Evolutionary conservation across 2,888 invertebrate genomes (phyloP).

Genomic region (Brachyopa scutellaris): DNA sequence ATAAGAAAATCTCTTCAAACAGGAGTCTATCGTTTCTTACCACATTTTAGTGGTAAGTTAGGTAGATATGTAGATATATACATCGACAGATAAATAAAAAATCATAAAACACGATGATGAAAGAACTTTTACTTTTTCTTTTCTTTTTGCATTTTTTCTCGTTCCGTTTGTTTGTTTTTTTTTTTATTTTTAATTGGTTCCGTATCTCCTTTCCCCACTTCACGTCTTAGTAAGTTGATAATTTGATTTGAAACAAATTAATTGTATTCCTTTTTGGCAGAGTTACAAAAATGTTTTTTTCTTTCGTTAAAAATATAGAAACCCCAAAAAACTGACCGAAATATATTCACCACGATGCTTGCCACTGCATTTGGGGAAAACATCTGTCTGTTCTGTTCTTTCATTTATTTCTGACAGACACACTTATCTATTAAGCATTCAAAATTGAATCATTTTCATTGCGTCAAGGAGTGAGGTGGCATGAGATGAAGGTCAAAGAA

Average conservation of each 20-base stretch:
- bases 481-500: too few species aligned
- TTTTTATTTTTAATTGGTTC: conserved; percentile 9
- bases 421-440: conserved; percentile 43
- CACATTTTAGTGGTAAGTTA: too few species aligned
- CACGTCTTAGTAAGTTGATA: conserved; percentile 52
- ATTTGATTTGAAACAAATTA: conserved; percentile 49
- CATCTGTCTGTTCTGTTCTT: conserved; percentile 1
- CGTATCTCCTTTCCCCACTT: conserved; percentile 11
- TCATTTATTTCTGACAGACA: conserved; percentile 24
- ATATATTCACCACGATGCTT: conserved; percentile 16
- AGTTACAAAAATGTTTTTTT: conserved; percentile 56
- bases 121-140: conserved; percentile 43
- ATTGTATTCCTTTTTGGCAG: conserved; percentile 47
- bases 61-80: too few species aligned
- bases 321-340: neutral
- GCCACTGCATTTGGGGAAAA: conserved; percentile 4
- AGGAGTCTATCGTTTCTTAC: too few species aligned
- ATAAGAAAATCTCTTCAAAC: too few species aligned
- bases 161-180: conserved; percentile 19
- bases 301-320: conserved; percentile 25
- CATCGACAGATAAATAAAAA: conserved; percentile 51
- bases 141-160: neutral
- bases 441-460: conserved; percentile 40
- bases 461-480: conserved; percentile 1
- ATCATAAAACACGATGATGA: conserved; percentile 58